These are phyloP conservation scores for Camponotus floridanus DNA, from an alignment of 1,140 invertebrate genomes.

Conservation along the genomic window DNA sequence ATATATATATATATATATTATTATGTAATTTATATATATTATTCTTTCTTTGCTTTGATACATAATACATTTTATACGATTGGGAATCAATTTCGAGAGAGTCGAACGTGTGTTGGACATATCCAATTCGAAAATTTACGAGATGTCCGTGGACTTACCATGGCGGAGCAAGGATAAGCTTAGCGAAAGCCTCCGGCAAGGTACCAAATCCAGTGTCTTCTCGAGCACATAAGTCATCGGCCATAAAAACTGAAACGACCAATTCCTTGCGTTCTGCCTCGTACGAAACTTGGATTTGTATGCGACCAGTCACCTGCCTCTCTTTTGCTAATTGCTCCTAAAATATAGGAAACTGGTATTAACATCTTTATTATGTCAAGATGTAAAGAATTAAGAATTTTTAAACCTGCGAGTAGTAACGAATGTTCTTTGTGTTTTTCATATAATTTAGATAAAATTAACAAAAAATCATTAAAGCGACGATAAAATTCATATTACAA, in stretches of 20 bases:
- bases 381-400: background rate
- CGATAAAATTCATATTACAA: background rate
- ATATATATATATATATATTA: background rate
- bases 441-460: background rate
- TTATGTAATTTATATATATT: too few relatives aligned
- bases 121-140: conserved; percentile 18
- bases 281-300: conserved; percentile 95
- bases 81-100: background rate
- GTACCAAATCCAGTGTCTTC: conserved; percentile 92
- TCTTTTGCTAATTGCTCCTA: conserved; percentile 92
- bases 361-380: background rate
- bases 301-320: conserved; percentile 90
- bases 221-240: conserved; percentile 92
- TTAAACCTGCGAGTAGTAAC: background rate
- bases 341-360: conserved; percentile 70
- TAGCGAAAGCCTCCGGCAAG: conserved; percentile 93
- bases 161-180: conserved; percentile 91
- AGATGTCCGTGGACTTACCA: conserved; percentile 88
- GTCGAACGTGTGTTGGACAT: background rate
- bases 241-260: conserved; percentile 93
- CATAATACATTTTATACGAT: background rate
- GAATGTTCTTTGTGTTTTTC: conserved; percentile 5
- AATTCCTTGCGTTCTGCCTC: conserved; percentile 93
- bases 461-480: background rate
- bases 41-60: background rate